Conservation (phyloP, 2,113 vertebrate genomes). For the Gymnobelideus leadbeateri region DNA sequence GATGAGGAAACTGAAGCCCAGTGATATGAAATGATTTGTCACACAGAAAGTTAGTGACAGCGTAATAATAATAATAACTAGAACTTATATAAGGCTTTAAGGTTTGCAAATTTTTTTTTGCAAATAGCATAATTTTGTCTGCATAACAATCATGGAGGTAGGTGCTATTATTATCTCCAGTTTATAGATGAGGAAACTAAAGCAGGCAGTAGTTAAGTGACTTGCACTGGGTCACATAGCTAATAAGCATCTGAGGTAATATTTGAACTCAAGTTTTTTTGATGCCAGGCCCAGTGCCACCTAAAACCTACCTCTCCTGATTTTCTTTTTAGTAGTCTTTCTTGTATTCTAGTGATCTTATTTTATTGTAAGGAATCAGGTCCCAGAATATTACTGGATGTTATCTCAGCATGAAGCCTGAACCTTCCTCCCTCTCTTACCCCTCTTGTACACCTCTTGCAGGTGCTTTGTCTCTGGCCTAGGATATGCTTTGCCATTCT, state of each 20-base stretch:
- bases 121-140: neutral
- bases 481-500: neutral
- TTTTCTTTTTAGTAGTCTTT: neutral
- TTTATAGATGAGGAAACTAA: neutral
- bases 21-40: too few species aligned
- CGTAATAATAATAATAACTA: neutral
- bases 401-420: neutral
- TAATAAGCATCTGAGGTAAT: neutral
- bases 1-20: fast-evolving
- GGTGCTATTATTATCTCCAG: neutral
- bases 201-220: neutral
- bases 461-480: neutral
- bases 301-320: neutral
- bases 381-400: neutral
- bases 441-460: neutral
- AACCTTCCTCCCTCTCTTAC: neutral
- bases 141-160: neutral
- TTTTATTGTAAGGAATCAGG: neutral
- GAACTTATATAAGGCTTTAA: neutral
- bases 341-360: neutral
- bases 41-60: neutral
- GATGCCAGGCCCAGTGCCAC: neutral
- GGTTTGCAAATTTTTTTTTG: neutral
- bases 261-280: neutral
- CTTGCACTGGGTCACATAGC: neutral